phyloP scores from a whole-genome alignment of 2,797 vertebrate genomes.

The Thaleichthys pacificus region DNA sequence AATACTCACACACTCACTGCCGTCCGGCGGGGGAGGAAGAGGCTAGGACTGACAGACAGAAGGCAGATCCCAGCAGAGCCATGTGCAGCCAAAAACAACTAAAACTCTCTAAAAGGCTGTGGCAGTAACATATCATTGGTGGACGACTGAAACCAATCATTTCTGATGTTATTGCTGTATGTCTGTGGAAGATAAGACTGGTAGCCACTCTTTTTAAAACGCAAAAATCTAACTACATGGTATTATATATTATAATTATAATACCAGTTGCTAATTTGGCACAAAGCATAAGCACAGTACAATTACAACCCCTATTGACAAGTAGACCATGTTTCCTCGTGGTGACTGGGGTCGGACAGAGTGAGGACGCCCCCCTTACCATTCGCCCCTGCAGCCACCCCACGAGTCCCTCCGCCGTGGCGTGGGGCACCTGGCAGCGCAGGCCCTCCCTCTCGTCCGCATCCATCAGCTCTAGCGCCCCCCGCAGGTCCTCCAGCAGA shows the following conservation, averaged over 20 bases:
- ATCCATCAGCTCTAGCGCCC: constrained; percentile 91
- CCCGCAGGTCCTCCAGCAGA: constrained; percentile 90
- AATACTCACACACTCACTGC: constrained; percentile 44
- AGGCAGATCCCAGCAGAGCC: constrained; percentile 24
- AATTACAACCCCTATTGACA: too few species aligned
- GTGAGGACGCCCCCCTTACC: constrained; percentile 67
- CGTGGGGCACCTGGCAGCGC: constrained; percentile 90
- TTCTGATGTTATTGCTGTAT: background rate
- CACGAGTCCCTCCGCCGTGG: constrained; percentile 83
- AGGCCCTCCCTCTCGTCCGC: constrained; percentile 87
- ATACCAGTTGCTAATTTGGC: background rate
- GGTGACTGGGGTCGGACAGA: too few species aligned
- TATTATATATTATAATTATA: background rate
- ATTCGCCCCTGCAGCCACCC: constrained; percentile 91
- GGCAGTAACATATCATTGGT: background rate
- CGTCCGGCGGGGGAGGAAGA: background rate
- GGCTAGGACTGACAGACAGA: constrained; percentile 11
- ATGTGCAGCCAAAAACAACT: background rate
- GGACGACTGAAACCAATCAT: background rate
- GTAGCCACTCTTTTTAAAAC: background rate
- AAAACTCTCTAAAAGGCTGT: background rate
- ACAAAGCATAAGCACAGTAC: background rate
- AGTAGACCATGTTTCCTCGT: too few species aligned
- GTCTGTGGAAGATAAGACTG: background rate
- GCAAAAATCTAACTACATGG: background rate